Evolutionary conservation across 2,797 vertebrate species (phyloP), one percentile per base, ranked within the genome.

Genomic region (Acanthopagrus latus): DNA sequence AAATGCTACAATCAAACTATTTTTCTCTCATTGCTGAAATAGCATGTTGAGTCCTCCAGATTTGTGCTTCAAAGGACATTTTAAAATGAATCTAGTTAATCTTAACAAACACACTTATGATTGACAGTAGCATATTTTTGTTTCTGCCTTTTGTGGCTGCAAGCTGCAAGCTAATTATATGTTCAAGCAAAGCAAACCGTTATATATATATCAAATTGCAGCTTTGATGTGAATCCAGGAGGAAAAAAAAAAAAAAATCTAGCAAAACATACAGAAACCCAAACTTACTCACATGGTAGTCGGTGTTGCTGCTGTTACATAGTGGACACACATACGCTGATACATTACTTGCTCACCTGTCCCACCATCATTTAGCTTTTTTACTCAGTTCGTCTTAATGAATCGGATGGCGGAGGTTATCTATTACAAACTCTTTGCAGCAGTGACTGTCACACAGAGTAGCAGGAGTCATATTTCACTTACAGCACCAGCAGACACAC

Each of bases 51-150:
- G 17, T 50, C 18, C 16, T 50, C 20, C 20, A 58, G 11, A 46
- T 41, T 41, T 7, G 3, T 48, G 54, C 33, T 46, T 57, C 60
- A 74, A 62, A 66, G 51, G n/a, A 54, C 57, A 12, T 54, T 41
- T 25, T 27, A 7, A 56, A 62, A 56, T 14, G 44, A 43, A 56
- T 48, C 14, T n/a, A 18, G 18, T 44, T n/a, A 57, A 56, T 51
- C 41, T 33, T 33, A 38, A 4, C 2, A 27, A 33, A 25, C 11
- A 44, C n/a, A 43, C n/a, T 38, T 56, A 12, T 65, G 41, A 71
- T n/a, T 60, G 56, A 54, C 43, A 46, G 58, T 25, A 7, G 20
- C 21, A n/a, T 55, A 16, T 76, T 72, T 65, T 72, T 63, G 17
- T 54, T 55, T 46, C 18, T 63, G 2, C 33, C 50, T 21, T 54